Evolutionary conservation across 2,797 vertebrate species (phyloP), one percentile per base, ranked within the genome.

Genomic region (Semotilus atromaculatus): DNA sequence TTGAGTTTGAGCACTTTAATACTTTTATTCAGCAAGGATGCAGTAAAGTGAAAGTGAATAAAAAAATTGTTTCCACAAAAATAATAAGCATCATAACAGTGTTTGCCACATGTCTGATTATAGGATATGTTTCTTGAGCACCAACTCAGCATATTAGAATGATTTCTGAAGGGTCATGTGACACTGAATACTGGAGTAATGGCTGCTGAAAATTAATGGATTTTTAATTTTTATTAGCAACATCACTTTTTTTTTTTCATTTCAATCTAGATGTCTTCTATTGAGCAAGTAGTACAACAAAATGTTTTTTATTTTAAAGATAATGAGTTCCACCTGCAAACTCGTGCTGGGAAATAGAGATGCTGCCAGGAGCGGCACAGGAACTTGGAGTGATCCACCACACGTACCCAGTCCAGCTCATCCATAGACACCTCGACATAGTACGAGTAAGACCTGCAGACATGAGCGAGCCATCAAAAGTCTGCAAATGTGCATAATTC

Each of bases 361-460:
- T 97, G 97, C 93, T 99, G 98, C 98, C 98, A 99, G 18, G 98
- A 99, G 68, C 98, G 97, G 91, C 98, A 99, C 23, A 98, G 96
- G 81, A 95, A 97, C 88, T 97, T 97, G 0, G 98, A 97, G 90
- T 99, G 98, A 93, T 99, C 97, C 0, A 98, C 96, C 29, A 99
- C 97, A 2, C 98, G 96, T 58, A 99, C 96, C 98, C 98, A 99
- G 91, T 99, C 98, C 91, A 99, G 94, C 91, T 99, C 98, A 81
- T 99, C 98, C 98, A 99, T 99, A 26, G 98, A 99, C 36, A 99
- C 97, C 88, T 99, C 98, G 26, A 99, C 96, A 93, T 99, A 98
- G 94, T 99, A 99, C 0, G 98, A 99, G 51, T 99, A 99, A 9
- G 98, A 99, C 89, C 98, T 99, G 68, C 19, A 81, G 3, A 8